Base-by-base conservation (phyloP, 2,888 invertebrate genomes). In the Pasiphila rectangulata region DNA sequence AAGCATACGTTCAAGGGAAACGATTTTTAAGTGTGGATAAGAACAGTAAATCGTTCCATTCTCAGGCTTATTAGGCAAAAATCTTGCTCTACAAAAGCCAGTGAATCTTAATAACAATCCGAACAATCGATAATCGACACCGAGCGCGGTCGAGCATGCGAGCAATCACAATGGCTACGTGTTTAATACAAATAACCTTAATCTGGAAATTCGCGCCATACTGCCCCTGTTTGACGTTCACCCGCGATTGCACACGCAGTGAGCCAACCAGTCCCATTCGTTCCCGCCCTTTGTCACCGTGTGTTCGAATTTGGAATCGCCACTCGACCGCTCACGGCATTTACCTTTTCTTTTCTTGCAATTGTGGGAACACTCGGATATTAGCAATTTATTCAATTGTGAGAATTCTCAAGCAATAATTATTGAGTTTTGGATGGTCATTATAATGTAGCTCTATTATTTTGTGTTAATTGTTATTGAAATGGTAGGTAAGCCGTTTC, bases 111-210 rank as follows among this genome's bases (percentile, higher is more conserved):
- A 73, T 68, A 67, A 69, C 49, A 54, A 38, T 47, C 38, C 23
- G 52, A 54, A 58, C 51, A 56, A 71, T 66, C 64, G 69, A 58
- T 50, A 56, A 70, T 66, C 64, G 69, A 73, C 76, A 67, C 64
- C 61, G 68, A 56, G 62, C 58, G 63, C 71, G 70, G 51, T 65
- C 64, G 67, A 67, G 73, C 75, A 70, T 57, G 70, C 67, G 75
- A 66, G 59, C 75, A 72, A 51, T 54, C 63, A 81, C 79, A 83
- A 83, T 63, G 66, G 64, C 63, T 64, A 59, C 71, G 67, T 80
- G 83, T 83, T 83, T 83, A 75, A 66, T 72, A 78, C 79, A 83
- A 84, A 85, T 81, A 85, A 78, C 74, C 70, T 76, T 79, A 78
- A 81, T 81, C 82, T 79, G 63, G 53, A 64, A 68, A 56, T 71